phyloP scores from a whole-genome alignment of 2,797 vertebrate genomes.

The Adelosebastes latens region DNA sequence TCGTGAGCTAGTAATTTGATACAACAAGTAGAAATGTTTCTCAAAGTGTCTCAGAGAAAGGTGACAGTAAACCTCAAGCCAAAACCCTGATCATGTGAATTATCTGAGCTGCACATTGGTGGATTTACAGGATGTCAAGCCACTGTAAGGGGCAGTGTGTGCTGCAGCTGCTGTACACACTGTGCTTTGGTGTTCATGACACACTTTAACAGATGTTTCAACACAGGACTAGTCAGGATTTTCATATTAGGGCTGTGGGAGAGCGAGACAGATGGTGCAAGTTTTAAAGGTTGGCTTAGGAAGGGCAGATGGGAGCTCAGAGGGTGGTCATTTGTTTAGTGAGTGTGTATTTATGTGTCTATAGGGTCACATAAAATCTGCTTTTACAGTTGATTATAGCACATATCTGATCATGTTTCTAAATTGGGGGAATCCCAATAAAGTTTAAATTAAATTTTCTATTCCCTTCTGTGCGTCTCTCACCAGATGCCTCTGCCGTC shows the following conservation, averaged over 20 bases:
- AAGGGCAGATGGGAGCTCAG: neutral
- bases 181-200: neutral
- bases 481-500: slow-evolving; percentile 96
- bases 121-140: neutral
- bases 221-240: slow-evolving; percentile 6
- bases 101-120: neutral
- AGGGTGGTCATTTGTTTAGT: neutral
- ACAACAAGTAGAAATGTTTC: neutral
- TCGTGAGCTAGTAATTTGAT: neutral
- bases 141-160: neutral
- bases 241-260: neutral
- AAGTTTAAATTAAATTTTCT: neutral
- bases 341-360: neutral
- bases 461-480: slow-evolving; percentile 42
- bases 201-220: slow-evolving; percentile 22
- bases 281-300: neutral
- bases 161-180: neutral
- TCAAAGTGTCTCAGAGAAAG: neutral
- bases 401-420: neutral
- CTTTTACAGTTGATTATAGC: neutral
- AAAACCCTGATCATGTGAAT: neutral
- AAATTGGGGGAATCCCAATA: neutral
- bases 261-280: neutral
- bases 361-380: neutral
- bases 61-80: neutral